These are phyloP conservation scores for Ctenosaura bakeri DNA, from an alignment of 2,797 vertebrate species.

Conservation along the genomic window DNA sequence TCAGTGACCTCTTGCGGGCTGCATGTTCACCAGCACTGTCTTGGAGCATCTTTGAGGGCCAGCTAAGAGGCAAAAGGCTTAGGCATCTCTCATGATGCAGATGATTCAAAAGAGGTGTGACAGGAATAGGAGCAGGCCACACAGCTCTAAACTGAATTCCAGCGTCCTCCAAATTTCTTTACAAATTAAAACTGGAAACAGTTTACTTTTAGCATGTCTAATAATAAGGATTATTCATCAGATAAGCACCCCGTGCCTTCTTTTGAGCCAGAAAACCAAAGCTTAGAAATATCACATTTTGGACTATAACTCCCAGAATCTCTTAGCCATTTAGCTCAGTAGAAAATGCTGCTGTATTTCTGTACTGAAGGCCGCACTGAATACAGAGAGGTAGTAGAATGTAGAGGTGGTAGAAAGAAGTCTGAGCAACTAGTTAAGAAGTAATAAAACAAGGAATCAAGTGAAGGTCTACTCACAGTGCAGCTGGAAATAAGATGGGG, in stretches of 20 bases:
- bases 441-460: too few species aligned
- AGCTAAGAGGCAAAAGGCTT: neutral
- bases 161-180: neutral
- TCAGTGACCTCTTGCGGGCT: neutral
- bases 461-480: too few species aligned
- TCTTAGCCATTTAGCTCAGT: too few species aligned
- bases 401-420: too few species aligned
- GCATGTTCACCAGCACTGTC: neutral
- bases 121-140: neutral
- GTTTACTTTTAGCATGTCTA: neutral
- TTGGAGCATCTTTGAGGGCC: neutral
- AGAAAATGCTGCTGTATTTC: too few species aligned
- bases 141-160: neutral
- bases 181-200: too few species aligned
- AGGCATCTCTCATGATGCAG: neutral
- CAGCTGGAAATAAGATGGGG: too few species aligned
- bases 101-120: neutral
- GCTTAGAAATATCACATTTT: too few species aligned
- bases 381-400: too few species aligned
- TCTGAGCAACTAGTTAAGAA: too few species aligned
- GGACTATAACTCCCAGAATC: too few species aligned
- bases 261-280: neutral
- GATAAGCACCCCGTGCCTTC: neutral
- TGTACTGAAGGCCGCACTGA: too few species aligned
- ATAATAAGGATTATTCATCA: neutral